phyloP scores from a whole-genome alignment of 1,140 invertebrate species.

The Lysiphlebus fabarum region DNA sequence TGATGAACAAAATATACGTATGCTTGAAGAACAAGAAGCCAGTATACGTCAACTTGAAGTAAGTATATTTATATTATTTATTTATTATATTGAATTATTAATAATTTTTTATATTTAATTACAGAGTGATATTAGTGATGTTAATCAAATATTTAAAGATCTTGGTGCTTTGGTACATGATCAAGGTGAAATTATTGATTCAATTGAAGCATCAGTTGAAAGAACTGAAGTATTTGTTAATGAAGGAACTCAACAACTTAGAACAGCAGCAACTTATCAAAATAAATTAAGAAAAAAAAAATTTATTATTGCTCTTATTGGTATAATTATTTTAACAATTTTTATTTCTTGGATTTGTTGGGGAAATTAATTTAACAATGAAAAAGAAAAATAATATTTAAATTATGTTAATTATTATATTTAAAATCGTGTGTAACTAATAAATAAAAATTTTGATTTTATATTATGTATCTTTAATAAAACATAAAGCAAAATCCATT shows the following conservation, averaged over 20 bases:
- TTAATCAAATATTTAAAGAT: constrained; percentile 98
- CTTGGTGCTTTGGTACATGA: constrained; percentile 94
- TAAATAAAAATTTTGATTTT: no score
- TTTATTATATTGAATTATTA: background rate
- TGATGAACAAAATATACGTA: constrained; percentile 80
- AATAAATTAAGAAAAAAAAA: constrained; percentile 86
- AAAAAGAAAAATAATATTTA: no score
- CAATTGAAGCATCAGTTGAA: constrained; percentile 95
- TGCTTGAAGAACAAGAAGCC: constrained; percentile 85
- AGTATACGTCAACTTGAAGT: constrained; percentile 89
- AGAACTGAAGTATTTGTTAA: constrained; percentile 82
- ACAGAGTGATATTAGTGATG: constrained; percentile 89
- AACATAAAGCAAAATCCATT: no score
- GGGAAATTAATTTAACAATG: no score
- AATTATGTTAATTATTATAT: no score
- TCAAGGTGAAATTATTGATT: constrained; percentile 94
- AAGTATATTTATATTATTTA: constrained; percentile 30
- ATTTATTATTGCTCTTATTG: constrained; percentile 68
- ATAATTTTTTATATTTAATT: constrained; percentile 35
- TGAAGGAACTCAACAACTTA: constrained; percentile 75
- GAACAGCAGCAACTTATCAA: constrained; percentile 81
- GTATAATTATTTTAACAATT: constrained; percentile 65
- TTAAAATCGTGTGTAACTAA: no score
- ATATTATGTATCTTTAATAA: no score
- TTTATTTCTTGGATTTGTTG: constrained; percentile 53